phyloP scores from a whole-genome alignment of 2,113 vertebrate species.

The Sylvietta virens region DNA sequence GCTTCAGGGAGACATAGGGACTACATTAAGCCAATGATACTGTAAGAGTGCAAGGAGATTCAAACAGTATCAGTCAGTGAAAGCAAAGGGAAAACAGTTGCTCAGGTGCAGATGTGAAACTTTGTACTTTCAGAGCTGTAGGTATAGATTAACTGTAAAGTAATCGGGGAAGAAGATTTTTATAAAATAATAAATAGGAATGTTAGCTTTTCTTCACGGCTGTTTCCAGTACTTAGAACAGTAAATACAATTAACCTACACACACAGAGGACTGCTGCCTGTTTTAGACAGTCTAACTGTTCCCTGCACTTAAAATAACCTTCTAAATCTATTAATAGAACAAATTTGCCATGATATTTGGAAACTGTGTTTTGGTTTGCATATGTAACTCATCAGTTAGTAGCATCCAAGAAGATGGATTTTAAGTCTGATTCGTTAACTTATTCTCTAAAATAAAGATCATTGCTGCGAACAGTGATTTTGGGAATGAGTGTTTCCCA shows the following conservation, averaged over 20 bases:
- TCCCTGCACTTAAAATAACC: not conserved
- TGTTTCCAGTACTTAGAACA: not conserved
- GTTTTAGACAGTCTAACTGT: not conserved
- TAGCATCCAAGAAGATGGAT: not conserved
- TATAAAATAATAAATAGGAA: not conserved
- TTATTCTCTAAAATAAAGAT: not conserved
- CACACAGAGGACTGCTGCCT: not conserved
- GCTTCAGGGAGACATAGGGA: not conserved
- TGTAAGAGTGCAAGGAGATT: not conserved
- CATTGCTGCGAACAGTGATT: not conserved
- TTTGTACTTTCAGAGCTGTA: accelerated
- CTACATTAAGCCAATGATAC: accelerated
- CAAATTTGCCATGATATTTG: not conserved
- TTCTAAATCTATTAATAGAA: not conserved
- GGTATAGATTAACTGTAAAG: not conserved
- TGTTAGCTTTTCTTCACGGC: not conserved
- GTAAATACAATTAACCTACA: not conserved
- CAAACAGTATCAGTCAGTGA: not conserved
- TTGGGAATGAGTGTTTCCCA: not conserved
- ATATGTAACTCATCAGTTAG: not conserved
- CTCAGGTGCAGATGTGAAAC: not conserved
- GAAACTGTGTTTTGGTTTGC: not conserved
- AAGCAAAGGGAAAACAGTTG: not conserved
- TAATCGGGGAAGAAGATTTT: not conserved
- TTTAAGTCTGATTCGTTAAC: not conserved